Evolutionary conservation across 2,888 invertebrate species (phyloP).

Genomic region (Anorthoa munda): DNA sequence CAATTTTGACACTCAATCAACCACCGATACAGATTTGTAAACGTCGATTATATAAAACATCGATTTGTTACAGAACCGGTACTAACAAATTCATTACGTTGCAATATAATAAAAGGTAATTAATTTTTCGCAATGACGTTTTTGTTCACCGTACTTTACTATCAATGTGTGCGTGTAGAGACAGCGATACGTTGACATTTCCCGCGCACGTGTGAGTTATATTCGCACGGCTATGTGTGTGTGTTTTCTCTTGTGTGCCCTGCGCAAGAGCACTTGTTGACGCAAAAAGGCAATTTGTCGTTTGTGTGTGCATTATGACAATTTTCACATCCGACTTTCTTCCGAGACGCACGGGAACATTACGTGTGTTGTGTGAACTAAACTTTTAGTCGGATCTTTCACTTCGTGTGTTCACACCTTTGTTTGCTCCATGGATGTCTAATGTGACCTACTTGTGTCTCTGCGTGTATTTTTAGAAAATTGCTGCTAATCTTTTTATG

Average conservation of each 20-base stretch:
- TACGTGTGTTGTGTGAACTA: constrained; percentile 77
- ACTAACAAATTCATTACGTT: constrained; percentile 59
- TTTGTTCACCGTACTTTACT: constrained; percentile 71
- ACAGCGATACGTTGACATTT: constrained; percentile 70
- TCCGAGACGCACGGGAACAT: constrained; percentile 77
- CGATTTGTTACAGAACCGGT: constrained; percentile 59
- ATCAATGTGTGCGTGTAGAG: constrained; percentile 64
- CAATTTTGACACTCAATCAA: constrained; percentile 39
- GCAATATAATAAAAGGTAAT: constrained; percentile 61
- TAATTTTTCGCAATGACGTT: constrained; percentile 58
- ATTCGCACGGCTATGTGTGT: constrained; percentile 66
- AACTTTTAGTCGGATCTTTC: constrained; percentile 75
- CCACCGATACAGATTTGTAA: constrained; percentile 49
- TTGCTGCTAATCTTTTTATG: constrained; percentile 44
- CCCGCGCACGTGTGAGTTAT: constrained; percentile 62
- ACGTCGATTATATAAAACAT: constrained; percentile 61
- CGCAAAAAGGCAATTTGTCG: constrained; percentile 84
- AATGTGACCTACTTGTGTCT: constrained; percentile 67
- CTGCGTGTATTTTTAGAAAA: constrained; percentile 67
- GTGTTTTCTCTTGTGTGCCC: constrained; percentile 79
- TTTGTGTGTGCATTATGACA: constrained; percentile 85
- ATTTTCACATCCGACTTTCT: constrained; percentile 91
- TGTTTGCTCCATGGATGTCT: constrained; percentile 82
- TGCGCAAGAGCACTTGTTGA: constrained; percentile 70
- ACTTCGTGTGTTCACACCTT: constrained; percentile 81